Base-by-base conservation (phyloP, 2,797 vertebrate genomes). In the Scyliorhinus canicula region DNA sequence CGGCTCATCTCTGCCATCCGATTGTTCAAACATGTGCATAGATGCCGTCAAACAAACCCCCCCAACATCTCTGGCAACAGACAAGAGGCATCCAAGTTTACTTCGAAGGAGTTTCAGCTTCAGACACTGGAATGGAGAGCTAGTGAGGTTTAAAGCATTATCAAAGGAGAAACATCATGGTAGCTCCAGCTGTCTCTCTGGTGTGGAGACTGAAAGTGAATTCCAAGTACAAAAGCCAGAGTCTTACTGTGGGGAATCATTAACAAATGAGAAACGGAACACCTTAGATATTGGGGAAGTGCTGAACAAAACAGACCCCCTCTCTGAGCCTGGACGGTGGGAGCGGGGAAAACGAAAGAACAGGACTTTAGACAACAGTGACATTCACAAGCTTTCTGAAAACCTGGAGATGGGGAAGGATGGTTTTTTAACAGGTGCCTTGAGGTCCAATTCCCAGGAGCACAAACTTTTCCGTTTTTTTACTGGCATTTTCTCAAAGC, bases 301-400 rank as follows among this genome's bases (percentile, higher is more conserved):
- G 95, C 97, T 98, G 1, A 97, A 97, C 96, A 97, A 97, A 96
- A 97, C 96, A 0, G 98, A 98, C 74, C 96, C 97, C 14, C 96
- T 97, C 69, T 96, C 97, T 0, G 98, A 98, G 86, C 96, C 97
- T 96, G 97, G 97, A 96, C 97, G 98, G 95, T 97, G 97, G 97
- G 98, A 98, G 95, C 95, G 98, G 12, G 97, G 97, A 91, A 97
- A 97, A 28, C 97, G 96, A 96, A 99, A 98, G 97, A 98, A 98
- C 97, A 97, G 98, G 77, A 99, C 99, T 0, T 96, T 99, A 96
- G 98, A 99, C 97, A 98, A 98, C 97, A 98, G 98, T 90, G 98
- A 99, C 96, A 97, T 99, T 96, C 97, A 97, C 96, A 96, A 97
- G 85, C 97, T 98, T 52, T 97, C 97, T 0, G 98, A 98, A 95